phyloP scores from a whole-genome alignment of 1,140 invertebrate species.

The Drosophila bocqueti region DNA sequence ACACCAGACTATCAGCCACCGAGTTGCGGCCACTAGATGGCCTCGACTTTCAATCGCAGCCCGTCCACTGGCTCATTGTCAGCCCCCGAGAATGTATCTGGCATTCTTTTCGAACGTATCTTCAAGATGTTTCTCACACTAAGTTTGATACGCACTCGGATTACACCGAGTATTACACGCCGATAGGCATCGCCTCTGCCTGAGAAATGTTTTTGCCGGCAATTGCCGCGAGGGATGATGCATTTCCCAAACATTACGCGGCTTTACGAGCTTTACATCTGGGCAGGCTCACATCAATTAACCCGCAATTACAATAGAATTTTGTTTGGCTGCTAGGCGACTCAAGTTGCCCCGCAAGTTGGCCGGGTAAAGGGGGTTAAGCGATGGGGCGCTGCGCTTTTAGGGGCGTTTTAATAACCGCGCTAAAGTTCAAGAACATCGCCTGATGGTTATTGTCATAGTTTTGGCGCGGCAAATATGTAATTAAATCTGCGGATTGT shows the following conservation, averaged over 20 bases:
- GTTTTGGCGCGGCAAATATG: conserved; percentile 44
- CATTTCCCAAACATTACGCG: conserved; percentile 39
- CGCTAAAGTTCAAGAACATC: conserved; percentile 64
- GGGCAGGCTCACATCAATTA: conserved; percentile 54
- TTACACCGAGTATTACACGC: conserved; percentile 39
- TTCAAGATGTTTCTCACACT: conserved; percentile 54
- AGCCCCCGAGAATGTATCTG: conserved; percentile 47
- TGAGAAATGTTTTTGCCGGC: conserved; percentile 37
- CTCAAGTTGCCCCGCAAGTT: conserved; percentile 28
- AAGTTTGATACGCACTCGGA: conserved; percentile 27
- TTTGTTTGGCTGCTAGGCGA: conserved; percentile 33
- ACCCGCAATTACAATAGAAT: conserved; percentile 66
- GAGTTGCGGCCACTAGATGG: conserved; percentile 56
- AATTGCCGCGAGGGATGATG: conserved; percentile 44
- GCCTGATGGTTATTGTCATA: conserved; percentile 72
- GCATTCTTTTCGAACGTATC: conserved; percentile 41
- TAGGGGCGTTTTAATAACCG: conserved; percentile 52
- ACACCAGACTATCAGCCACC: conserved; percentile 24
- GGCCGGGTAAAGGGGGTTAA: conserved; percentile 42
- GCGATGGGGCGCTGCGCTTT: conserved; percentile 40
- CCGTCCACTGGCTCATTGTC: conserved; percentile 17
- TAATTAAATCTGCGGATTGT: conserved; percentile 55
- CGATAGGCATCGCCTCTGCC: conserved; percentile 51
- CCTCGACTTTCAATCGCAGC: conserved; percentile 71
- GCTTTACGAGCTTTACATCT: conserved; percentile 48